Evolutionary conservation across 2,888 invertebrate species (phyloP), one percentile per base, ranked within the genome.

Genomic region (Pyrrhosoma nymphula): DNA sequence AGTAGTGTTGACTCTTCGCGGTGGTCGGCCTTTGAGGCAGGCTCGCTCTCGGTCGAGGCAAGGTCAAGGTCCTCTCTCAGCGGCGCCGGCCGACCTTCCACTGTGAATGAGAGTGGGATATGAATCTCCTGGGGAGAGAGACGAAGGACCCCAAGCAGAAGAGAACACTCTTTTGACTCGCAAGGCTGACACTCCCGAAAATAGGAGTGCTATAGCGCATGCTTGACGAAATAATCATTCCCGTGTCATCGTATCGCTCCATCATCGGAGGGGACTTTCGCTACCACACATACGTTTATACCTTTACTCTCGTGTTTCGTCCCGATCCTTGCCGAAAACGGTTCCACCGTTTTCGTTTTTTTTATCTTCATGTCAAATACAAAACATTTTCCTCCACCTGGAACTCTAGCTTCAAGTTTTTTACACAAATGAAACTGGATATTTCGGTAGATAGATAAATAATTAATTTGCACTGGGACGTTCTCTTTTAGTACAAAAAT

Each of bases 21-120:
- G n/a, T n/a, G 69, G n/a, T 69, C 23, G 63, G 69, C n/a, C 69
- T n/a, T n/a, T n/a, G 69, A 69, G 69, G 69, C 69, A n/a, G n/a
- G n/a, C 69, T 20, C 47, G 2, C 47, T 47, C 47, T 47, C 60
- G n/a, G 3, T n/a, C 69, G 26, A 8, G n/a, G n/a, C 69, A 69
- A 69, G 69, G 69, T 23, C 69, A 69, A 69, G 69, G 69, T 69
- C 69, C n/a, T n/a, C 69, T 60, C 60, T 60, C 60, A 2, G 18
- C 69, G n/a, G 20, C 69, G 0, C n/a, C 69, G 69, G 14, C n/a
- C 69, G 69, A 69, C 69, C 69, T 69, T 69, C 69, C n/a, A 60
- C n/a, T n/a, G 10, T 14, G 69, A 4, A n/a, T n/a, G n/a, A n/a
- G 10, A 26, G 69, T 12, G 69, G 26, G 69, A 69, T n/a, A 8